phyloP scores from a whole-genome alignment of 2,113 vertebrate species.

The Ctenodactylus gundi region DNA sequence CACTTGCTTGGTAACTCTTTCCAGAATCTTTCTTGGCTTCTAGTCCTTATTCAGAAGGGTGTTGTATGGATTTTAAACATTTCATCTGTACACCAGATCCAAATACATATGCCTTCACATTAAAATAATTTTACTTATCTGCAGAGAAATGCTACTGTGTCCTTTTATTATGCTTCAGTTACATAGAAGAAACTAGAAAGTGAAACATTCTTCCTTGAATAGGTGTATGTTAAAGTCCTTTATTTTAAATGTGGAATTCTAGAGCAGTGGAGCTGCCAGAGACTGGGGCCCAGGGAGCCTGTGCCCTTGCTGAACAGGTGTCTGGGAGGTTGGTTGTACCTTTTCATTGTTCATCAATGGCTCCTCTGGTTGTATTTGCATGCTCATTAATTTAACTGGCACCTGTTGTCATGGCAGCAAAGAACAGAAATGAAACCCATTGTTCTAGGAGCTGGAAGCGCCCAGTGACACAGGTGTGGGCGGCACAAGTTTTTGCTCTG shows the following conservation, averaged over 20 bases:
- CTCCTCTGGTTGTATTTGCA: background rate
- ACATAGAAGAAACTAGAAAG: background rate
- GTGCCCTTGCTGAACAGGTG: background rate
- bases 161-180: background rate
- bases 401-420: constrained; percentile 39
- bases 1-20: constrained; percentile 55
- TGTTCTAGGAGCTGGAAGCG: background rate
- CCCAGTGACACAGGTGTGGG: background rate
- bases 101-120: background rate
- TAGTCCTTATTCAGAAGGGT: constrained; percentile 19
- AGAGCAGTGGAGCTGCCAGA: background rate
- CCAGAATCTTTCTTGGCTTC: constrained; percentile 58
- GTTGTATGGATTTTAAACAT: constrained; percentile 54
- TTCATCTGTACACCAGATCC: constrained; percentile 28
- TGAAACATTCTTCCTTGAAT: background rate
- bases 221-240: background rate
- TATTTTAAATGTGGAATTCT: background rate
- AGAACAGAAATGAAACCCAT: constrained; percentile 13
- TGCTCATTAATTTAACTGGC: background rate
- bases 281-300: background rate
- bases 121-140: constrained; percentile 37
- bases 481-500: background rate
- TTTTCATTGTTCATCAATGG: background rate
- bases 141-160: background rate
- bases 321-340: background rate